phyloP scores from a whole-genome alignment of 2,888 invertebrate species.

The Didymodactylos carnosus region DNA sequence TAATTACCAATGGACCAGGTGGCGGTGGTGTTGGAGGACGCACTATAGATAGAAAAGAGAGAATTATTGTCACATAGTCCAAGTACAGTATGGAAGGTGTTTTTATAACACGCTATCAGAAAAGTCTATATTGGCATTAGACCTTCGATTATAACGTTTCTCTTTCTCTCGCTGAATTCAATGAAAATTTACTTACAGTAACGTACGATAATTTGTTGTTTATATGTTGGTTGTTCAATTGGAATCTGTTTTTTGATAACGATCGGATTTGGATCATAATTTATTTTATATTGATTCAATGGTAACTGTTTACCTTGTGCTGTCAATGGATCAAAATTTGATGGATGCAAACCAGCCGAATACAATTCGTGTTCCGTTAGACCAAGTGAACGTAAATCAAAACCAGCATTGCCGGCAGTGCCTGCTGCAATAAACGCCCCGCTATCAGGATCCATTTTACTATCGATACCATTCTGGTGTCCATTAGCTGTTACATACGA shows the following conservation, averaged over 20 bases:
- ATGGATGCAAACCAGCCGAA: background rate
- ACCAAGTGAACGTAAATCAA: background rate
- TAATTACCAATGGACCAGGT: background rate
- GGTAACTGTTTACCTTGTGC: background rate
- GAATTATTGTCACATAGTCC: no score
- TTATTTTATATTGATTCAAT: background rate
- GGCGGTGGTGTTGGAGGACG: background rate
- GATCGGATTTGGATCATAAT: conserved; percentile 1
- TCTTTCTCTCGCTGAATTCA: no score
- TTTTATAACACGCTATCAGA: no score
- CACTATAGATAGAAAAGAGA: no score
- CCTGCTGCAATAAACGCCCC: background rate
- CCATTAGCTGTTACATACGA: no score
- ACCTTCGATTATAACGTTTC: no score
- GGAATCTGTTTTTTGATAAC: background rate
- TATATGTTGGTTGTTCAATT: background rate
- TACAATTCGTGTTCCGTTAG: background rate
- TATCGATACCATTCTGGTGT: background rate
- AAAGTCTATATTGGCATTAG: no score
- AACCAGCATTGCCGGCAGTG: background rate
- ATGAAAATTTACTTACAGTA: background rate
- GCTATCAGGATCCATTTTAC: background rate
- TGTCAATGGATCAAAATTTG: no score
- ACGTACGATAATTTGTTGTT: background rate
- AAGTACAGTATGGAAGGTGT: no score